Evolutionary conservation across 2,797 vertebrate species (phyloP).

Genomic region (Sparus aurata): DNA sequence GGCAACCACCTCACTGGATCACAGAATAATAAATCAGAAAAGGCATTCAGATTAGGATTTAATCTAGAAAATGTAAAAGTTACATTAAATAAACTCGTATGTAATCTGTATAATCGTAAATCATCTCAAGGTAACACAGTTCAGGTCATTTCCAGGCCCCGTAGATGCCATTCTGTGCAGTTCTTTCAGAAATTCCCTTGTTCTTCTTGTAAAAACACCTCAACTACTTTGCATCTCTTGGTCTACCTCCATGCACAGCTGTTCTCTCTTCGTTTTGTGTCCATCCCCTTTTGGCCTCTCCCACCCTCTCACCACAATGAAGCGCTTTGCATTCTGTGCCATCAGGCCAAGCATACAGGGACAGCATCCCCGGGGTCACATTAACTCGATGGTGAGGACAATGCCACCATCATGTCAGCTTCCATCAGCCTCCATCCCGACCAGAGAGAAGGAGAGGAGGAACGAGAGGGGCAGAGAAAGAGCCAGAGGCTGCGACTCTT

Average conservation of each 20-base stretch:
- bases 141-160: slow-evolving; percentile 25
- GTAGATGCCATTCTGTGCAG: slow-evolving; percentile 13
- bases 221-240: slow-evolving; percentile 41
- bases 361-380: slow-evolving; percentile 74
- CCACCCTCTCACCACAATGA: slow-evolving; percentile 35
- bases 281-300: slow-evolving; percentile 22
- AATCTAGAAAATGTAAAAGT: neutral
- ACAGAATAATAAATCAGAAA: slow-evolving; percentile 1
- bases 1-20: slow-evolving; percentile 7
- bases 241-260: slow-evolving; percentile 54
- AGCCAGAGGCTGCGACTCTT: slow-evolving; percentile 70
- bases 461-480: slow-evolving; percentile 35
- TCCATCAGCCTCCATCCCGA: slow-evolving; percentile 78
- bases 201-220: slow-evolving; percentile 38
- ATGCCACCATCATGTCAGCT: slow-evolving; percentile 80
- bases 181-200: slow-evolving; percentile 21
- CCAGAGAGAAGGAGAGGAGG: slow-evolving; percentile 38
- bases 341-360: slow-evolving; percentile 67
- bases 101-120: neutral
- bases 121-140: slow-evolving; percentile 10
- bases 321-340: slow-evolving; percentile 65
- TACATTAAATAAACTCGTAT: neutral
- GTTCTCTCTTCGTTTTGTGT: slow-evolving; percentile 27
- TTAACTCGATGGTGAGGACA: slow-evolving; percentile 78
- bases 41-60: neutral